Conservation (phyloP, 2,888 invertebrate genomes). For the Temnothorax rugatulus region DNA sequence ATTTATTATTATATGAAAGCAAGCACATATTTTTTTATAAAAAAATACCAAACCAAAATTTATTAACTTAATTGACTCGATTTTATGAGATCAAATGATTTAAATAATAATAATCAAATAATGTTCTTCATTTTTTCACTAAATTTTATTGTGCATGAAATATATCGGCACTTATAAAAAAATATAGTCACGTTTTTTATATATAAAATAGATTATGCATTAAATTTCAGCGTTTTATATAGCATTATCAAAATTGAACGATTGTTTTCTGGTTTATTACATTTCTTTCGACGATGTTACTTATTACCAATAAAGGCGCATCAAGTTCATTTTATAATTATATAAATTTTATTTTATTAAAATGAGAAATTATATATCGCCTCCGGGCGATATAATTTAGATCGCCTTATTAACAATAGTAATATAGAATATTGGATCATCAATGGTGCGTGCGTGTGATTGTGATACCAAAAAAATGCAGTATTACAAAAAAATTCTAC, state of each 20-base stretch:
- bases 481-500: neutral
- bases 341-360: neutral
- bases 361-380: conserved; percentile 6
- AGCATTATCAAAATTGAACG: neutral
- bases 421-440: neutral
- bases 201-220: neutral
- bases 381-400: neutral
- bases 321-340: neutral
- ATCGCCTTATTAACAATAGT: neutral
- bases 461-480: neutral
- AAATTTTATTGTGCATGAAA: neutral
- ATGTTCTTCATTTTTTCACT: neutral
- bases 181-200: neutral
- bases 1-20: neutral
- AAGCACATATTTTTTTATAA: neutral
- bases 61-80: neutral
- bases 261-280: neutral
- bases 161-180: neutral
- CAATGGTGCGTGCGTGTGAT: neutral
- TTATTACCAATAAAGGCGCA: neutral
- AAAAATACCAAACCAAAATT: neutral
- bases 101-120: neutral
- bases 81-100: neutral
- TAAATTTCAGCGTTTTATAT: neutral
- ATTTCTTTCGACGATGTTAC: neutral